These are phyloP conservation scores for Cantharis rufa DNA, from an alignment of 2,888 invertebrate species.

Conservation along the genomic window DNA sequence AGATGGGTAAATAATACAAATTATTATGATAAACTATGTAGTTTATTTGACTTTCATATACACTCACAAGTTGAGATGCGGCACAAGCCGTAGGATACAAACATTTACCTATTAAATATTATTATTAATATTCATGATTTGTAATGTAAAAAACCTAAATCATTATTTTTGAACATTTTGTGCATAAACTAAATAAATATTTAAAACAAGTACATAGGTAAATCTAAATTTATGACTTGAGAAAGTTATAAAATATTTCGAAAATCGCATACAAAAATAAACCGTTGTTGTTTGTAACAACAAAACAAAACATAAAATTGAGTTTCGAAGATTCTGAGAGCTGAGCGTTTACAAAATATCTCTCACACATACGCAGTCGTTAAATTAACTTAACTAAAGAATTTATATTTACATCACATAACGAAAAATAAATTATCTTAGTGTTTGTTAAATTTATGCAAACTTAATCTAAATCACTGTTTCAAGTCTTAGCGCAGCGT, in stretches of 20 bases:
- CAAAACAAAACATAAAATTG: constrained; percentile 15
- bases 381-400: constrained; percentile 40
- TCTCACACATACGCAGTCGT: constrained; percentile 50
- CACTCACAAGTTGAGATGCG: constrained; percentile 60
- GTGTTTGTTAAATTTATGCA: constrained; percentile 40
- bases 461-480: constrained; percentile 54
- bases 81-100: constrained; percentile 60
- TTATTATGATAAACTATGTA: constrained; percentile 59
- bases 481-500: constrained; percentile 51
- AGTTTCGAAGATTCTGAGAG: constrained; percentile 10
- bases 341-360: constrained; percentile 33
- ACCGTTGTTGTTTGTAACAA: constrained; percentile 22
- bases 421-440: constrained; percentile 46
- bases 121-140: constrained; percentile 59
- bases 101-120: constrained; percentile 60
- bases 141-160: constrained; percentile 49
- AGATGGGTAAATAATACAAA: constrained; percentile 23
- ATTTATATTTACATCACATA: constrained; percentile 53
- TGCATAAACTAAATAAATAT: constrained; percentile 24
- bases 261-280: constrained; percentile 28
- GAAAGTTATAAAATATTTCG: constrained; percentile 9
- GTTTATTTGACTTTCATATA: constrained; percentile 61
- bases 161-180: constrained; percentile 44
- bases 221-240: constrained; percentile 16
- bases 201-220: constrained; percentile 32